These are phyloP conservation scores for Drosophila histrio DNA, from an alignment of 2,888 invertebrate species.

Conservation along the genomic window DNA sequence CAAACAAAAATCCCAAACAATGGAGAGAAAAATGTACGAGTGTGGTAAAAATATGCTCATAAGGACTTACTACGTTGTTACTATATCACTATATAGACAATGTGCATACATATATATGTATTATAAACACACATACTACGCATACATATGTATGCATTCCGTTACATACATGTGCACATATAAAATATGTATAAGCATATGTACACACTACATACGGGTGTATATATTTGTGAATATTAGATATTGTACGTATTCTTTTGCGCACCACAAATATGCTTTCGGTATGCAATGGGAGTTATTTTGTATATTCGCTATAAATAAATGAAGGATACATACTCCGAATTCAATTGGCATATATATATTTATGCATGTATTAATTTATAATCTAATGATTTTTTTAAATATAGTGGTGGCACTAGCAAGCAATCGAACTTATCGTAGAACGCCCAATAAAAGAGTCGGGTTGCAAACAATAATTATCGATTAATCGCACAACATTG, in stretches of 20 bases:
- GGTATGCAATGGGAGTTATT: constrained; percentile 4
- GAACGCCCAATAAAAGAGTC: constrained; percentile 20
- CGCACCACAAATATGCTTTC: background rate
- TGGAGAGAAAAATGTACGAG: background rate
- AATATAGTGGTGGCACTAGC: constrained; percentile 50
- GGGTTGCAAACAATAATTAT: constrained; percentile 4
- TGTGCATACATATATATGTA: constrained; percentile 12
- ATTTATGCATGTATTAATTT: constrained; percentile 49
- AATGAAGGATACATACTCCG: constrained; percentile 49
- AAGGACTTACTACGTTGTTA: constrained; percentile 39
- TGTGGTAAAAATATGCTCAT: constrained; percentile 9
- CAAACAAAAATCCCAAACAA: constrained; percentile 5
- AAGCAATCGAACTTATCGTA: constrained; percentile 39
- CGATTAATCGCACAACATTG: background rate
- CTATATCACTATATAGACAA: constrained; percentile 21
- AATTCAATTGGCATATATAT: constrained; percentile 53
- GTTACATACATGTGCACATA: constrained; percentile 32
- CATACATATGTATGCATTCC: constrained; percentile 21
- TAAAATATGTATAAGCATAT: constrained; percentile 33
- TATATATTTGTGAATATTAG: constrained; percentile 17
- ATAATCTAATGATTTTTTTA: constrained; percentile 57
- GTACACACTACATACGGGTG: constrained; percentile 20
- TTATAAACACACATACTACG: constrained; percentile 18
- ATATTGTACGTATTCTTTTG: background rate
- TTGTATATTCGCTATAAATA: constrained; percentile 21